phyloP scores from a whole-genome alignment of 2,888 invertebrate species.

The Timema cristinae region DNA sequence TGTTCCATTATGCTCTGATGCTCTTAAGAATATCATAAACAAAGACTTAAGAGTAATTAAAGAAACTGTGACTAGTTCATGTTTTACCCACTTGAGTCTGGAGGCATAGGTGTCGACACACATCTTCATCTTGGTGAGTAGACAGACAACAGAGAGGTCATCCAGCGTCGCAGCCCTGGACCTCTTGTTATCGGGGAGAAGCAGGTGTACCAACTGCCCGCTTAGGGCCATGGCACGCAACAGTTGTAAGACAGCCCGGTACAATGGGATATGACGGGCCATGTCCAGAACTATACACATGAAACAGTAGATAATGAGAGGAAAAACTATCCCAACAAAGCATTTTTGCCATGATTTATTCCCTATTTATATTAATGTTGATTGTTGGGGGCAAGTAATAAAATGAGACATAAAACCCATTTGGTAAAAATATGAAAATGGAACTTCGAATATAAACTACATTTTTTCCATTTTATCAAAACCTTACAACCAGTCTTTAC shows the following conservation, averaged over 20 bases:
- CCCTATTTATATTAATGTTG: neutral
- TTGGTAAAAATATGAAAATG: no score
- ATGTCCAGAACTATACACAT: constrained; percentile 78
- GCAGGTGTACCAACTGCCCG: constrained; percentile 55
- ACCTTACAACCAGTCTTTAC: no score
- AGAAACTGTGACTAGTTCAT: no score
- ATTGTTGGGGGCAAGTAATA: no score
- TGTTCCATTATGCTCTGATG: no score
- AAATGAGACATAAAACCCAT: no score
- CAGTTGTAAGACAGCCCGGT: constrained; percentile 77
- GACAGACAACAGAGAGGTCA: constrained; percentile 65
- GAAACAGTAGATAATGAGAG: neutral
- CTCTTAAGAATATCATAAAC: no score
- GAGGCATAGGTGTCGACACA: constrained; percentile 91
- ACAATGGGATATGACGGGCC: constrained; percentile 93
- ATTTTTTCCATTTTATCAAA: no score
- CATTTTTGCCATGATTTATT: neutral
- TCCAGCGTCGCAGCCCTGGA: constrained; percentile 38
- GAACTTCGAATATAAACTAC: no score
- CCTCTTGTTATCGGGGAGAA: constrained; percentile 52
- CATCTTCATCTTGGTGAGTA: constrained; percentile 81
- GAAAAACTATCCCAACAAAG: neutral
- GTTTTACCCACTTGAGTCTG: constrained; percentile 64
- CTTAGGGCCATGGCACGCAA: constrained; percentile 71
- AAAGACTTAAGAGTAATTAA: no score